Percentiles rank a stretch among this genome's conserved stretches.
phyloP scores from a whole-genome alignment of 2,888 invertebrate species.

The Tetheella fluctuosa region DNA sequence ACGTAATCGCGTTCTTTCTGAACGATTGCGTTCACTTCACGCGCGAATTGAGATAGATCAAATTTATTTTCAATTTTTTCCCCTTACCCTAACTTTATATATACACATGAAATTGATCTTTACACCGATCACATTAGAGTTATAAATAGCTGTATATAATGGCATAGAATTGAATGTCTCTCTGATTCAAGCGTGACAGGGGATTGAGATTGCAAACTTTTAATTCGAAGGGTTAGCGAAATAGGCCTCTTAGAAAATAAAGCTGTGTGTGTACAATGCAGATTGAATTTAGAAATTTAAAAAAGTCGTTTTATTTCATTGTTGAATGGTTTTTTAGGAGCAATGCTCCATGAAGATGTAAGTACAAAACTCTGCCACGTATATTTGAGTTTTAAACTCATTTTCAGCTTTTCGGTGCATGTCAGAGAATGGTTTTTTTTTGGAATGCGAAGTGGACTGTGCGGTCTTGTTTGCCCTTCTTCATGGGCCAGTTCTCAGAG shows the following conservation, averaged over 20 bases:
- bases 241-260: slow-evolving; percentile 16
- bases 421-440: too few relatives aligned
- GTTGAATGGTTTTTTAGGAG: background rate
- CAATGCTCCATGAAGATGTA: too few relatives aligned
- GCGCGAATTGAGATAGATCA: slow-evolving; percentile 64
- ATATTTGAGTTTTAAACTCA: too few relatives aligned
- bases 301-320: too few relatives aligned
- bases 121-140: background rate
- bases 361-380: too few relatives aligned
- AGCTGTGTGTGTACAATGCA: background rate
- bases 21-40: slow-evolving; percentile 66
- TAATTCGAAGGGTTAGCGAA: slow-evolving; percentile 47
- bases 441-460: too few relatives aligned
- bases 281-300: background rate
- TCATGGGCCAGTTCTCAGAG: too few relatives aligned
- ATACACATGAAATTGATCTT: slow-evolving; percentile 8
- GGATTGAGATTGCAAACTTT: slow-evolving; percentile 59
- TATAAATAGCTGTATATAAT: slow-evolving; percentile 34
- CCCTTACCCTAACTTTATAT: slow-evolving; percentile 36
- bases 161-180: slow-evolving; percentile 71
- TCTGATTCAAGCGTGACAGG: slow-evolving; percentile 59
- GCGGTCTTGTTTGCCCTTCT: too few relatives aligned
- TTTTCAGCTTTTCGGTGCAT: too few relatives aligned
- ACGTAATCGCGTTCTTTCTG: slow-evolving; percentile 67
- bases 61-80: slow-evolving; percentile 79